phyloP scores from a whole-genome alignment of 2,888 invertebrate genomes.

The Drosophila yooni region DNA sequence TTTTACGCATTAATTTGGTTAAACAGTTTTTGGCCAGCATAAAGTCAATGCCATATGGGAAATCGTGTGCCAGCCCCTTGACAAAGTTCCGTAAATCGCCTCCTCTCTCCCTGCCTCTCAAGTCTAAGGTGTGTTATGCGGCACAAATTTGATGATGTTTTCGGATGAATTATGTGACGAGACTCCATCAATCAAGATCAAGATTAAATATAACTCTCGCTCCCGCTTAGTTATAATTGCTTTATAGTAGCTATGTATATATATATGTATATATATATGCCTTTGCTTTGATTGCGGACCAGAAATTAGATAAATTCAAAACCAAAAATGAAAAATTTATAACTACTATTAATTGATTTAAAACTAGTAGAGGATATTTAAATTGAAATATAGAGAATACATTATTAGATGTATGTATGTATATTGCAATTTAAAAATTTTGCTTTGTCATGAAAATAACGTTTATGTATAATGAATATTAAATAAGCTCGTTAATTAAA shows the following conservation, averaged over 20 bases:
- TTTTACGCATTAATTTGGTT: constrained; percentile 60
- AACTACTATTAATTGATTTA: not conserved
- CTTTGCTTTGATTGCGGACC: not conserved
- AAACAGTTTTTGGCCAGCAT: constrained; percentile 36
- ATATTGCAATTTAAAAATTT: not conserved
- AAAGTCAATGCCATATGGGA: constrained; percentile 24
- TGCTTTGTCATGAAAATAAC: not conserved
- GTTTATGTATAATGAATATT: not conserved
- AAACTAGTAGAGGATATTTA: not conserved
- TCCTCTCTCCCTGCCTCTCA: not conserved
- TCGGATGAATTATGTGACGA: constrained; percentile 5
- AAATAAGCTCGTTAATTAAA: not conserved
- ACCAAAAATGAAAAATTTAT: not conserved
- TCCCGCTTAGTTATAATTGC: not conserved
- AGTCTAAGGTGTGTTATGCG: not conserved
- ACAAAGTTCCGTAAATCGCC: not conserved
- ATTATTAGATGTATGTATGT: not conserved
- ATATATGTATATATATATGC: not conserved
- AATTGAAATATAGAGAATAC: not conserved
- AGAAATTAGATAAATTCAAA: not conserved
- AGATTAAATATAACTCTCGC: not conserved
- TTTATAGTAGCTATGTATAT: not conserved
- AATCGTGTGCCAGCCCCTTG: not conserved
- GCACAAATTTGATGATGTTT: constrained; percentile 10
- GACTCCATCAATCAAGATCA: constrained; percentile 4